Evolutionary conservation across 2,888 invertebrate genomes (phyloP).

Genomic region (Acheta domesticus): DNA sequence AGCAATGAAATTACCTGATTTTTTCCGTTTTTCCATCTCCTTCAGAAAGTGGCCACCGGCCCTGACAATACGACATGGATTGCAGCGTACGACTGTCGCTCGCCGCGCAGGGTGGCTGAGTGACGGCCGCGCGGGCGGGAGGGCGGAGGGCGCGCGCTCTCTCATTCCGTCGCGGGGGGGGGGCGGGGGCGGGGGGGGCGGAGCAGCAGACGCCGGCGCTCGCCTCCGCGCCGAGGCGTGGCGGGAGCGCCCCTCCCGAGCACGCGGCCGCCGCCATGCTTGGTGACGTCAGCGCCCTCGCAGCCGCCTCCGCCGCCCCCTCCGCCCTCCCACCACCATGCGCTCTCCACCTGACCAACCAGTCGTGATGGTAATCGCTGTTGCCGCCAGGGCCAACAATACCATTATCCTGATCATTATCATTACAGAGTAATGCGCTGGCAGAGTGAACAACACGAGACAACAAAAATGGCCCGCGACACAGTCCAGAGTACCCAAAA

Average conservation of each 20-base stretch:
- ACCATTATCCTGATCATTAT: constrained; percentile 35
- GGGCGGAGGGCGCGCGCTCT: no score
- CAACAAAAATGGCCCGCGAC: constrained; percentile 32
- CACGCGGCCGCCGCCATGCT: not conserved
- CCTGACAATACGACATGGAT: no score
- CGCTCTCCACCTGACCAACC: constrained; percentile 24
- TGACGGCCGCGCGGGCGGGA: no score
- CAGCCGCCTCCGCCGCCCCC: constrained; percentile 10
- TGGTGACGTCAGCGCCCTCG: not conserved
- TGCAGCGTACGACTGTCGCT: no score
- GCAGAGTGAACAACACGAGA: not conserved
- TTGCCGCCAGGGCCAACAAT: constrained; percentile 34
- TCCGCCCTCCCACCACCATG: not conserved
- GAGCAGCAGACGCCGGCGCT: not conserved
- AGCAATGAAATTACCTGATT: no score
- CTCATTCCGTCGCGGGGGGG: no score
- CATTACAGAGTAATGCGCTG: constrained; percentile 27
- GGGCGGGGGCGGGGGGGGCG: not conserved
- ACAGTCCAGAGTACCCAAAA: constrained; percentile 20
- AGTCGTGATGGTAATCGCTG: constrained; percentile 32
- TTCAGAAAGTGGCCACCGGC: no score
- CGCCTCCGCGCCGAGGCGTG: not conserved
- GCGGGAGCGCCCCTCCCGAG: not conserved
- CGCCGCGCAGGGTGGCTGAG: no score
- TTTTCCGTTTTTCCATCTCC: no score